Evolutionary conservation across 2,113 vertebrate species (phyloP), one percentile per base, ranked within the genome.

Genomic region (Hyaena hyaena): DNA sequence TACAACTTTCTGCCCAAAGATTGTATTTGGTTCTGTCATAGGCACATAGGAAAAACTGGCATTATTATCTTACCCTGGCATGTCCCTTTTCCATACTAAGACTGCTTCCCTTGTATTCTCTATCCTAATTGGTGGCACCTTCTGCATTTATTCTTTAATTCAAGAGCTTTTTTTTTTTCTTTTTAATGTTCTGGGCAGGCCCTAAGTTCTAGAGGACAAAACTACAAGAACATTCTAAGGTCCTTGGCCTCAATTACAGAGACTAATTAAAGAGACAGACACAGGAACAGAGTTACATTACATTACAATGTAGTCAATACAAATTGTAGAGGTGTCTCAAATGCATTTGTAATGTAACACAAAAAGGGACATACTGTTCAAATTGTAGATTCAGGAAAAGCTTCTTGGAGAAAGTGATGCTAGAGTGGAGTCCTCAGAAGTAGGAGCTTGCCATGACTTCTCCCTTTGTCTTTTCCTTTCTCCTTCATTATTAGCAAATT

Each of bases 341-440:
- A 24, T 63, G 5, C 21, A 83, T 80, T 79, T 90, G 16, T 85
- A 84, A 80, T 58, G 66, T 68, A 68, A 68, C 48, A 24, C 48
- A 85, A 63, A 71, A 63, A 35, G 6, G 9, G 17, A 39, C 16
- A 68, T 68, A 48, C 33, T 80, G 63, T 28, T 94, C 50, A 92
- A 80, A 92, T 86, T 82, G 50, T 86, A 82, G n/a, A 69, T 77
- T 90, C 33, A 96, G 81, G 55, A 76, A 95, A 94, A 85, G 19
- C 53, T 95, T 69, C 43, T 92, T 94, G 16, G 28, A 85, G 76
- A 90, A 93, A 15, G 28, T 69, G 43, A 65, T 89, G 4, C 23
- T 43, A 3, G 5, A n/a, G 28, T 88, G 12, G n/a, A 85, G 26
- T 92, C 73, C 24, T 68, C 71, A 95, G 45, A 79, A 85, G 50